Conservation (phyloP, 2,888 invertebrate species). For the Papilio demoleus region DNA sequence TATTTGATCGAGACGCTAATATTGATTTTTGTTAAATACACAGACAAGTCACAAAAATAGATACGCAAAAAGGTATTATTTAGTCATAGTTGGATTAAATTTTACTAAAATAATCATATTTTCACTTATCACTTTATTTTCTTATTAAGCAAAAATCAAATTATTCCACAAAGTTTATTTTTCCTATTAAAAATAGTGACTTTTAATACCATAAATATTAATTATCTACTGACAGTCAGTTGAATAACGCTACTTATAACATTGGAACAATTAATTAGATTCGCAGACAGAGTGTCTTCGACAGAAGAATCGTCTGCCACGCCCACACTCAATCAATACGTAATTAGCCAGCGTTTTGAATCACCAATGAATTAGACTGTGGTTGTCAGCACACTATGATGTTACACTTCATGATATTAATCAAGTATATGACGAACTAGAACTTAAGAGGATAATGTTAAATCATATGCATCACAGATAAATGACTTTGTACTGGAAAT, state of each 20-base stretch:
- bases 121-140: no score
- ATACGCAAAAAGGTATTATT: background rate
- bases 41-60: background rate
- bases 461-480: background rate
- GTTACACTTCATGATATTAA: background rate
- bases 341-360: constrained; percentile 17
- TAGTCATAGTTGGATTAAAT: no score
- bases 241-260: background rate
- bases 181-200: background rate
- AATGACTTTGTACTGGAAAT: background rate
- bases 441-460: background rate
- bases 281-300: background rate
- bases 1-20: constrained; percentile 1
- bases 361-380: constrained; percentile 11
- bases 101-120: no score
- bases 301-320: background rate
- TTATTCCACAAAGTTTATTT: background rate
- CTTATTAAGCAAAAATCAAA: no score
- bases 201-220: background rate
- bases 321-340: constrained; percentile 21
- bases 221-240: background rate
- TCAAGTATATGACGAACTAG: background rate
- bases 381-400: constrained; percentile 3
- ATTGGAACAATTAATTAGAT: background rate
- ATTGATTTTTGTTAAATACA: constrained; percentile 6